Evolutionary conservation across 2,888 invertebrate genomes (phyloP), one percentile per base, ranked within the genome.

Genomic region (Alitta virens): DNA sequence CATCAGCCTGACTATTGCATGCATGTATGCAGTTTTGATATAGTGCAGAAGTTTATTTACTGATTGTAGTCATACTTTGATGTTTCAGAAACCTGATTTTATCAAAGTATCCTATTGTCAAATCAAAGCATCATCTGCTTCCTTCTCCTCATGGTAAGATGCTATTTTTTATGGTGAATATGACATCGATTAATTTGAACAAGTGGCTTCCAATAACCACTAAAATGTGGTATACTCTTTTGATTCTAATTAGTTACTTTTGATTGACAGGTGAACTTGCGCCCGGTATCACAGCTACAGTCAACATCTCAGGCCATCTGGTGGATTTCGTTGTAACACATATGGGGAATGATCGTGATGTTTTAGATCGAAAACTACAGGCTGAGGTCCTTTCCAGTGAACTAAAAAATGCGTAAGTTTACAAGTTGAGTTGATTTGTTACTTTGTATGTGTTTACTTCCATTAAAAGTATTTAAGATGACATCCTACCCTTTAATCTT

Each of bases 331-430:
- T 82, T 50, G 78, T 80, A n/a, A 81, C 80, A 50, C 82, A 82
- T 70, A 82, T 82, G 82, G 82, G 82, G 49, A 82, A 82, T 67
- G 81, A 82, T 63, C 65, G 78, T 16, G 82, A 82, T 65, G 66
- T 65, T n/a, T 62, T 79, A n/a, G 82, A 82, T 68, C 67, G 82
- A 25, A 69, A 78, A 62, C 71, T 80, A 23, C 82, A 82, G 70
- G 77, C 82, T 0, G 66, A 75, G 61, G 74, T 73, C 61, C 72
- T 82, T 16, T 71, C 81, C 14, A 66, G 66, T n/a, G 75, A 79
- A 60, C 70, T 78, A 2, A 70, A 64, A 51, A 66, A 73, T 12
- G 72, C 76, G 80, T 80, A 63, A 64, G 68, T 65, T 33, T n/a
- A 33, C 5, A 33, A 33, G 33, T 33, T 33, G 12, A 33, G 12